Conservation (phyloP, 2,888 invertebrate species). For the Linnaemya tessellans region DNA sequence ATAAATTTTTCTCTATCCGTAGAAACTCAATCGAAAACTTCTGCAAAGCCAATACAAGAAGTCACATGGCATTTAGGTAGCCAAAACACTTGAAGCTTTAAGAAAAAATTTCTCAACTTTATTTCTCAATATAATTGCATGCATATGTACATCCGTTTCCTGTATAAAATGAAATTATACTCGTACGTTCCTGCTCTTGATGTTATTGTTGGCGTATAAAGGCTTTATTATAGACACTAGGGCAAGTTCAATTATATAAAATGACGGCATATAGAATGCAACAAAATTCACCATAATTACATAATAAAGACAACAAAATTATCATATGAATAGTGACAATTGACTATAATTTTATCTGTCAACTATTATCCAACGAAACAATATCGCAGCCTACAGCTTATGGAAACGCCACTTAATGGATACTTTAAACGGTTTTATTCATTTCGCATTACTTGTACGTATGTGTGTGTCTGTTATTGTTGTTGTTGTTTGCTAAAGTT, state of each 20-base stretch:
- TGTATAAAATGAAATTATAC: no score
- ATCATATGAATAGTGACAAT: slow-evolving; percentile 62
- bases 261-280: slow-evolving; percentile 15
- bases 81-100: no score
- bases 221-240: not conserved
- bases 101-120: no score
- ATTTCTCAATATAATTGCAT: no score
- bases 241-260: slow-evolving; percentile 8
- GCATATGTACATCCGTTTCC: no score
- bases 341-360: slow-evolving; percentile 66
- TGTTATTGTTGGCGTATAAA: not conserved
- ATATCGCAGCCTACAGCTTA: slow-evolving; percentile 42
- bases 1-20: no score
- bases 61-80: no score
- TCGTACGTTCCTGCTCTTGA: not conserved
- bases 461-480: no score
- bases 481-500: not conserved
- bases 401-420: slow-evolving; percentile 45
- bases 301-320: slow-evolving; percentile 58
- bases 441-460: not conserved
- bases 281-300: slow-evolving; percentile 58
- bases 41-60: no score
- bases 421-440: slow-evolving; percentile 16
- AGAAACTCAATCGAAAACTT: no score
- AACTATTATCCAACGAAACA: slow-evolving; percentile 56